These are phyloP conservation scores for Discoglossus pictus DNA, from an alignment of 2,797 vertebrate species.

Conservation along the genomic window DNA sequence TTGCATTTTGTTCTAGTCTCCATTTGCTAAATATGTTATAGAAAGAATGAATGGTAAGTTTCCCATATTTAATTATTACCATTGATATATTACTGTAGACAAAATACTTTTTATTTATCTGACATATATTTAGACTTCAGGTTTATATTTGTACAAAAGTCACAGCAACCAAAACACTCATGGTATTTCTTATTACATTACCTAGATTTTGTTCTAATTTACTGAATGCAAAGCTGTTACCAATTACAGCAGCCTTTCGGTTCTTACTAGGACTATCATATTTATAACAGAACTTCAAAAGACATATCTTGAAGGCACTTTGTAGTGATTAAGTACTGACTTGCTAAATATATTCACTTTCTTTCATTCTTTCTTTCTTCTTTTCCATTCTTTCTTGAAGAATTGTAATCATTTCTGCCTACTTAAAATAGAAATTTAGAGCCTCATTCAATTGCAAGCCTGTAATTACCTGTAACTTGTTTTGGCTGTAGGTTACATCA, in stretches of 20 bases:
- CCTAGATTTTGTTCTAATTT: conserved; percentile 32
- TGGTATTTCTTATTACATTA: conserved; percentile 31
- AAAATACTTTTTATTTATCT: conserved; percentile 22
- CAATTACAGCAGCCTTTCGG: conserved; percentile 29
- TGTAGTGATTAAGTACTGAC: conserved; percentile 11
- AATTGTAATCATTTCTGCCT: too few species aligned
- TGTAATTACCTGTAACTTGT: too few species aligned
- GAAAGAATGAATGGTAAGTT: conserved; percentile 1
- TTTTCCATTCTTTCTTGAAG: too few species aligned
- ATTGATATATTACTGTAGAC: conserved; percentile 12
- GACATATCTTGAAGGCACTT: neutral
- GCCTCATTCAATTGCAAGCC: too few species aligned
- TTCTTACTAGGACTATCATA: conserved; percentile 14
- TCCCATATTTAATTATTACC: neutral
- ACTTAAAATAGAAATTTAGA: too few species aligned
- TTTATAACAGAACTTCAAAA: conserved; percentile 22
- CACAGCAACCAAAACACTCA: conserved; percentile 20
- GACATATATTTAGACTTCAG: conserved; percentile 21
- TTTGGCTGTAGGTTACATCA: too few species aligned
- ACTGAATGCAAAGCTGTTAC: conserved; percentile 30
- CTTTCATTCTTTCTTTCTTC: too few species aligned
- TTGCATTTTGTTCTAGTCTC: neutral
- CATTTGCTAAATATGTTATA: neutral
- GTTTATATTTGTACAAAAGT: conserved; percentile 1
- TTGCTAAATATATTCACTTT: conserved; percentile 3